phyloP scores from a whole-genome alignment of 2,113 vertebrate genomes.

The Anolis sagrei region DNA sequence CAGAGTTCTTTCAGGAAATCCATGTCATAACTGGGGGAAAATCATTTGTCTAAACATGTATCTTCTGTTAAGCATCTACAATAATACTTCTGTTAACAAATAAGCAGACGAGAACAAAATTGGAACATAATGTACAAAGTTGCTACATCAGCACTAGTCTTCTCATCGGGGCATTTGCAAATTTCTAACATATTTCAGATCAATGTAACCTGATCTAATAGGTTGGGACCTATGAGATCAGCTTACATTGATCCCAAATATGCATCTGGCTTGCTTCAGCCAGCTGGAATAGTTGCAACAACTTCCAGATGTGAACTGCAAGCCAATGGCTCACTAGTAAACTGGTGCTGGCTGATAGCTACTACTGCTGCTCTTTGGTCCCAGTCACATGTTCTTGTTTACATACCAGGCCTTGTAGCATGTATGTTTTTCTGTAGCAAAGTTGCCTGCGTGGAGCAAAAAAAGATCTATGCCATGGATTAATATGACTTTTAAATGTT shows the following conservation, averaged over 20 bases:
- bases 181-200: background rate
- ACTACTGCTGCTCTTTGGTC: background rate
- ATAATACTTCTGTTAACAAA: background rate
- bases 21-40: background rate
- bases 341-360: background rate
- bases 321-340: background rate
- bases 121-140: background rate
- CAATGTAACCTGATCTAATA: background rate
- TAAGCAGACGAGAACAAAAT: background rate
- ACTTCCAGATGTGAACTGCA: too few relatives aligned
- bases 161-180: background rate
- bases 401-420: background rate
- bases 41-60: background rate
- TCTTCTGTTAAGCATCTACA: background rate
- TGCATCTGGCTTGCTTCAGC: background rate
- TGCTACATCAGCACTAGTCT: background rate
- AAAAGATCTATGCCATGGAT: background rate
- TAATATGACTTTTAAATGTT: background rate
- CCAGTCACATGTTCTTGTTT: background rate
- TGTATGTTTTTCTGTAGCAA: background rate
- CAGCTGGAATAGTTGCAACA: background rate
- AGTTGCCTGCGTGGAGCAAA: background rate
- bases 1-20: conserved; percentile 11
- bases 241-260: too few relatives aligned
- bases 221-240: background rate